Evolutionary conservation across 2,888 invertebrate species (phyloP).

Genomic region (Ochlodes sylvanus): DNA sequence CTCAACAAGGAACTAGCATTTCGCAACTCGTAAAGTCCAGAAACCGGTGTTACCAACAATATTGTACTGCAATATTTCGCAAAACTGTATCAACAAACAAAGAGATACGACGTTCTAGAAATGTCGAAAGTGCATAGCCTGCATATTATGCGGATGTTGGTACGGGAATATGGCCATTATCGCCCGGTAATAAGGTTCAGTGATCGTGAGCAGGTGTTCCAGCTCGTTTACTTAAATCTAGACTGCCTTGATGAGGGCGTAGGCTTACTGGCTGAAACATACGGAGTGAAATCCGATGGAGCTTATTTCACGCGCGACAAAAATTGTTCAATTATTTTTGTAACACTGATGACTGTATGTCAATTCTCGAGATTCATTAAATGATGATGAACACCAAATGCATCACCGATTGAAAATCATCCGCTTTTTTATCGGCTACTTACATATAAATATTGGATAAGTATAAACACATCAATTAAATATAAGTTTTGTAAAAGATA

Average conservation of each 20-base stretch:
- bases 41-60: constrained; percentile 6
- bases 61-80: constrained; percentile 25
- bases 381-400: too few relatives aligned
- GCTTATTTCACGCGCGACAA: neutral
- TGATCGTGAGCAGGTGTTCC: constrained; percentile 27
- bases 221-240: constrained; percentile 48
- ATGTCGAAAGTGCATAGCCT: constrained; percentile 41
- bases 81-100: constrained; percentile 23
- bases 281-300: constrained; percentile 41
- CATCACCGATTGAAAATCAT: too few relatives aligned
- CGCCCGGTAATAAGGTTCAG: neutral
- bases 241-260: constrained; percentile 79
- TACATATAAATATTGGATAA: too few relatives aligned
- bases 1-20: neutral
- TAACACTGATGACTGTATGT: too few relatives aligned
- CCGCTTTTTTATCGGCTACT: too few relatives aligned
- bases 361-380: too few relatives aligned
- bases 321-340: too few relatives aligned
- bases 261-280: constrained; percentile 57
- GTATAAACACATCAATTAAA: too few relatives aligned
- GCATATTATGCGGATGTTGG: neutral
- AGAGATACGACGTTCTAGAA: constrained; percentile 42
- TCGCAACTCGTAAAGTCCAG: neutral
- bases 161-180: constrained; percentile 28
- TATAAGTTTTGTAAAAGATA: too few relatives aligned